Evolutionary conservation across 2,888 invertebrate genomes (phyloP), one percentile per base, ranked within the genome.

Genomic region (Agrochola litura): DNA sequence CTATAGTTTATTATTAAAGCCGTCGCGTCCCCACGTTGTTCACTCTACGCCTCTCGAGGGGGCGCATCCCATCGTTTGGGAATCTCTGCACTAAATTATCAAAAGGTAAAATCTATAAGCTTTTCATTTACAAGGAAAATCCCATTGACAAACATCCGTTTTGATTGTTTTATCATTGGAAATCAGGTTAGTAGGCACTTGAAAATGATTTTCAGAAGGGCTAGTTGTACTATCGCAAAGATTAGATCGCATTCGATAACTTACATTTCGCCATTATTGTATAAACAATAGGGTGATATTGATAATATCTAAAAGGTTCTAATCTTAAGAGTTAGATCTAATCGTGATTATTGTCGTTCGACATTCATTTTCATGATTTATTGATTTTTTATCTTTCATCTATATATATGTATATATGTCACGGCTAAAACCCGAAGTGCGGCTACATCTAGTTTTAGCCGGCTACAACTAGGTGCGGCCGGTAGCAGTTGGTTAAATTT

Each of bases 221-320:
- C 14, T 61, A 58, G 19, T 64, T 14, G 6, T 22, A 6, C 14
- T 63, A 58, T 52, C 22, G 16, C 41, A 16, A 6, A 46, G 81
- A 84, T 81, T 56, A 79, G 68, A 81, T 79, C 3, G 43, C n/a
- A 16, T 49, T 49, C n/a, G 77, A 61, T 68, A 37, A 22, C 6
- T 63, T 0, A 49, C 63, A 70, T 63, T 71, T 63, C 25, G 19
- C 30, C 22, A n/a, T n/a, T 30, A 41, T 46, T 65, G 19, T 74
- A n/a, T 52, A 64, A 60, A 73, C 22, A 81, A 64, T 10, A 25
- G 6, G 8, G 14, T 75, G 25, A 25, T 76, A 41, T 46, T 75
- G 25, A 37, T 76, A 37, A 54, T 37, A 66, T 81, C 66, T 67
- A 6, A 41, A 54, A 54, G 5, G 25, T n/a, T 19, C 4, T 37